phyloP scores from a whole-genome alignment of 92 coral and sea anemone genomes.

The Epizoanthus ramosus region DNA sequence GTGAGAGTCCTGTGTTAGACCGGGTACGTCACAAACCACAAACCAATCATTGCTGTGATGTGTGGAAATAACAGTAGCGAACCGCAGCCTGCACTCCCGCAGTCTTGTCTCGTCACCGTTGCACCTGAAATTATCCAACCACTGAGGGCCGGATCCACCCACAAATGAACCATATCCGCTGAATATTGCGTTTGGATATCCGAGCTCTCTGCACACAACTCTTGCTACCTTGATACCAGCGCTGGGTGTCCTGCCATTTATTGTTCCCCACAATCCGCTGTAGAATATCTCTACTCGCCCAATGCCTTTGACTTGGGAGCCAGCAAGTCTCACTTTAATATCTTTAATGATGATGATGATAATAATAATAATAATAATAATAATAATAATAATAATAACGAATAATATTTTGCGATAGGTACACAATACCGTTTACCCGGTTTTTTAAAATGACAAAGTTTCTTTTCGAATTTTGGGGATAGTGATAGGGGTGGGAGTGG shows the following conservation, averaged over 20 bases:
- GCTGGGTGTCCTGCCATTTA: neutral
- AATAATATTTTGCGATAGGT: no score
- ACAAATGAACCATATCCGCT: constrained; percentile 12
- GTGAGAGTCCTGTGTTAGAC: neutral
- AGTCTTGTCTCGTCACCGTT: constrained; percentile 2
- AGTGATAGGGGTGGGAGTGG: no score
- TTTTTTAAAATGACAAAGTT: no score
- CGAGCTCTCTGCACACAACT: constrained; percentile 10
- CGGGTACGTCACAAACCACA: constrained; percentile 10
- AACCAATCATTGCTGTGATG: neutral
- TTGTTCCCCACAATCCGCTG: neutral
- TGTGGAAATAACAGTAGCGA: neutral
- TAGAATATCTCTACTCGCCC: constrained; percentile 14
- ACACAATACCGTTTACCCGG: no score
- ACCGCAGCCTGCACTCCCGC: neutral
- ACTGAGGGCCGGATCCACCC: neutral
- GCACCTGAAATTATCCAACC: neutral
- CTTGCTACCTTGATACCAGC: neutral
- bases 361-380: no score
- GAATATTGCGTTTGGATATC: neutral
- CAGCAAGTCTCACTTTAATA: constrained; percentile 11
- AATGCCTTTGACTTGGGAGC: constrained; percentile 2
- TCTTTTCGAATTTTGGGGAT: no score
- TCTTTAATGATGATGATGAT: neutral
- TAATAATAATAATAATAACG: neutral